A percentile compares a stretch with the other conserved stretches of the same genome.
Evolutionary conservation across 2,113 vertebrate species (phyloP).

Genomic region (Psophia crepitans): DNA sequence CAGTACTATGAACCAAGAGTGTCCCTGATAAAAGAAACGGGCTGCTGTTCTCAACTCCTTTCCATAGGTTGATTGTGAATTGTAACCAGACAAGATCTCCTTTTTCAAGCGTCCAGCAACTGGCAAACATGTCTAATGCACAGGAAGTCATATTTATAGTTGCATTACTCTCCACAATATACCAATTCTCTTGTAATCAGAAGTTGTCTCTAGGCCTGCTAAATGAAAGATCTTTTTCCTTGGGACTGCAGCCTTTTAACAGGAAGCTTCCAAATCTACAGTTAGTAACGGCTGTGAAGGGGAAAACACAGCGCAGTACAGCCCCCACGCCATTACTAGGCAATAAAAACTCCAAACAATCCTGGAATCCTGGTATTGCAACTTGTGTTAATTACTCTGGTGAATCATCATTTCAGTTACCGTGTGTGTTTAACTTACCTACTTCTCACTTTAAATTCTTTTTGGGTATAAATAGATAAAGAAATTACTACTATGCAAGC

Average conservation of each 20-base stretch:
- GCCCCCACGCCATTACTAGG: background rate
- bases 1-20: background rate
- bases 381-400: background rate
- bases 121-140: slow-evolving; percentile 30
- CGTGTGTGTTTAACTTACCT: background rate
- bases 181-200: slow-evolving; percentile 35
- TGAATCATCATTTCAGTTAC: background rate
- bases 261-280: background rate
- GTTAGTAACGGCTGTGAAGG: background rate
- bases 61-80: slow-evolving; percentile 62
- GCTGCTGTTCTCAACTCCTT: slow-evolving; percentile 13
- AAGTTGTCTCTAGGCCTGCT: background rate
- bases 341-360: background rate
- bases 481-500: background rate
- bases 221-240: slow-evolving; percentile 26
- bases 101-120: slow-evolving; percentile 45
- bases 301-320: background rate
- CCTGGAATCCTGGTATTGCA: background rate
- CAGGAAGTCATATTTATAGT: slow-evolving; percentile 66
- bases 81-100: slow-evolving; percentile 54
- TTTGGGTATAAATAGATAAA: background rate
- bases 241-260: background rate
- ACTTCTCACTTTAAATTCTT: background rate
- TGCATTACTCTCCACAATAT: slow-evolving; percentile 41
- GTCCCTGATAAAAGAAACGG: slow-evolving; percentile 1